Conservation (phyloP, 1,140 invertebrate species). For the Piezodorus guildinii region DNA sequence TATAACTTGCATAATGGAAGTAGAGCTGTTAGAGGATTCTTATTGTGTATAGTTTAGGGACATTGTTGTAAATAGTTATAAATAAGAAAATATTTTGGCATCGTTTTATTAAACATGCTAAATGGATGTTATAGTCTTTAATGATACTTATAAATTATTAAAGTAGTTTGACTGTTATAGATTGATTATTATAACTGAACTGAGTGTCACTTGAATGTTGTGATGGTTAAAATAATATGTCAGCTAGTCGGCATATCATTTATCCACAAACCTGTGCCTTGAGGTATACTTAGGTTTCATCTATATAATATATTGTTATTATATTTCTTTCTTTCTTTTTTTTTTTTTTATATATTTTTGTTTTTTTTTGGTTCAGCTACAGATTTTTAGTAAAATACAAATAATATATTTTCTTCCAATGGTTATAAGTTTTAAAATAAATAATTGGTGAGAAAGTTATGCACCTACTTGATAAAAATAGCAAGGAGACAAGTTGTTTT, state of each 20-base stretch:
- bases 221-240: constrained; percentile 9
- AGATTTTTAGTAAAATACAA: too few species aligned
- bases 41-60: constrained; percentile 10
- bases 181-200: not conserved
- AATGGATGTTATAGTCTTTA: not conserved
- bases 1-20: not conserved
- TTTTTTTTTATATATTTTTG: too few species aligned
- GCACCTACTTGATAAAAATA: too few species aligned
- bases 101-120: not conserved
- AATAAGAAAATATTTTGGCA: constrained; percentile 10
- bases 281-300: constrained; percentile 2
- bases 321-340: too few species aligned
- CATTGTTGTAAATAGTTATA: constrained; percentile 10
- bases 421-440: too few species aligned
- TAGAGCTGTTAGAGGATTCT: not conserved
- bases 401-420: too few species aligned
- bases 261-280: constrained; percentile 12
- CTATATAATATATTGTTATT: not conserved
- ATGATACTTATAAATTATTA: constrained; percentile 3
- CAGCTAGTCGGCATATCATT: constrained; percentile 12
- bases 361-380: too few species aligned
- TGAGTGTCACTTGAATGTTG: constrained; percentile 4
- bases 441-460: too few species aligned
- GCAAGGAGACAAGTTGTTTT: too few species aligned
- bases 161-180: constrained; percentile 3